Base-by-base conservation (phyloP, 2,113 vertebrate genomes). In the Xiphias gladius region DNA sequence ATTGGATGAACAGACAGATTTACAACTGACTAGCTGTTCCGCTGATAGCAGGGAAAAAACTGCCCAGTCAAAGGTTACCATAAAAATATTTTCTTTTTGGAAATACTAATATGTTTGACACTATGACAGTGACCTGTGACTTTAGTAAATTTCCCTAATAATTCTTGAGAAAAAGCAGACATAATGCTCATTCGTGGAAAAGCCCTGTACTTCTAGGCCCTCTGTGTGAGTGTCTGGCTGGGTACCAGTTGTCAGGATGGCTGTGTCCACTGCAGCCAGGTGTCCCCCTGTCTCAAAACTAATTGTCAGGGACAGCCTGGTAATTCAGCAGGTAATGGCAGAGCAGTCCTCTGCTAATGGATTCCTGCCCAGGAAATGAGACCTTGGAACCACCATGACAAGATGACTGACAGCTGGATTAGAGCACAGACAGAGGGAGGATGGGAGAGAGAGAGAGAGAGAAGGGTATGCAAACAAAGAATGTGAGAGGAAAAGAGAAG, bases 381-480 rank as follows among this genome's bases (percentile, higher is more conserved):
- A 89, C 85, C 91, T 69, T 86, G 79, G 85, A 79, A 79, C 55
- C 72, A 24, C 17, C 20, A 24, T 89, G 90, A 92, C 90, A 92
- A 80, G 52, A 86, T 92, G 92, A 93, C 13, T 91, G 92, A 92
- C 91, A 92, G 89, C 72, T 81, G 80, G 84, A 91, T 91, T 89
- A 92, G 66, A 83, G 67, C 61, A 4, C 58, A 67, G 84, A 82
- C 64, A 50, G 73, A 24, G 37, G 35, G 65, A 71, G 66, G 79
- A 48, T 0, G 48, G 19, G 55, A 22, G 20, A 68, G 13, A 41
- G 66, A 57, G 37, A 20, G 52, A 30, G 30, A 39, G 48, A 7
- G 48, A 3, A 14, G 37, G 20, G 48, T 59, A 62, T 39, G 73
- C 46, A 80, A 70, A 79, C 67, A 83, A 20, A 75, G 13, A 73